Conservation (phyloP, 1,140 invertebrate genomes). For the Lucilia cuprina region DNA sequence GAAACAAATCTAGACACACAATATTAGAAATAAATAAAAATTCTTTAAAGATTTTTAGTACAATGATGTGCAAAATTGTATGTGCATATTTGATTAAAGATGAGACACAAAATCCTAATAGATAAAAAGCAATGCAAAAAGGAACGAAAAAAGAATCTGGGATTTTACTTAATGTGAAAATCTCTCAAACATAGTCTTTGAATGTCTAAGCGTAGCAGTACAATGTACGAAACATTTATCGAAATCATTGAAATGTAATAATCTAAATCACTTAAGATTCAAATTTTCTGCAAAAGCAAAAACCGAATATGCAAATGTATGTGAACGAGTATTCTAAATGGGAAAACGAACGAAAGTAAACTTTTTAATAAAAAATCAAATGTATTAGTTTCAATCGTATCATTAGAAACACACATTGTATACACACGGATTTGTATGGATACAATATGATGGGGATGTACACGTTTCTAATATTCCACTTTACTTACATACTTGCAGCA, state of each 20-base stretch:
- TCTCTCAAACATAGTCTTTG: background rate
- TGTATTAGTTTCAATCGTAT: slow-evolving; percentile 2
- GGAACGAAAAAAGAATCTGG: background rate
- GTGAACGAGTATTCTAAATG: background rate
- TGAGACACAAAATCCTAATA: background rate
- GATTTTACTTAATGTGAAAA: background rate
- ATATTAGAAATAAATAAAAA: too few species aligned
- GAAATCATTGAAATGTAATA: slow-evolving; percentile 2
- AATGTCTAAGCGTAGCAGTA: background rate
- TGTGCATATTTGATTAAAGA: background rate
- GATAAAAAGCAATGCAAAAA: background rate
- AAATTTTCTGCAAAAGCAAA: background rate
- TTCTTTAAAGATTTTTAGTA: too few species aligned
- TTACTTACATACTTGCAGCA: background rate
- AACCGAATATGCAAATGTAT: background rate
- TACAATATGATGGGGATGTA: background rate
- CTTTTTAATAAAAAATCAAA: background rate
- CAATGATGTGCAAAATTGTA: background rate
- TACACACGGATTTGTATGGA: background rate
- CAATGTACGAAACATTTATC: background rate
- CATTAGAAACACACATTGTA: background rate
- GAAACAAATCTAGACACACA: too few species aligned
- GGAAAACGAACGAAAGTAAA: background rate
- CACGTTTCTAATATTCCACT: background rate
- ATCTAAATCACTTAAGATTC: background rate